Base-by-base conservation (phyloP, 2,797 vertebrate species). In the Craterocephalus amniculus region DNA sequence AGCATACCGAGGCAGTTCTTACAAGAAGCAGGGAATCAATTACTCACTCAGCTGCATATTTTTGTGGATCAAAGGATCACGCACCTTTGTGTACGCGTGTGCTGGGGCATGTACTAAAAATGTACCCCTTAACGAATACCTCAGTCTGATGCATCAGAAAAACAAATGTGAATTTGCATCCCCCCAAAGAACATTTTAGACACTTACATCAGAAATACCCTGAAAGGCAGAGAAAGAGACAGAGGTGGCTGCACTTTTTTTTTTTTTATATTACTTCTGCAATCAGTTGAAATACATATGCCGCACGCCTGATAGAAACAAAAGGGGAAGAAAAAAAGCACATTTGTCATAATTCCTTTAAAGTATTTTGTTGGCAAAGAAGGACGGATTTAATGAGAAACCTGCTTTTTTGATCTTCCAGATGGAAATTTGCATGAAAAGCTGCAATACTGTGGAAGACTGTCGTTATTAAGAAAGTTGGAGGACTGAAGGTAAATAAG, bases 61-160 rank as follows among this genome's bases (percentile, higher is more conserved):
- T 88, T 76, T 14, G 43, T 54, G 79, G 87, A 90, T 91, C 86
- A 91, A 91, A 91, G 87, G 74, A 72, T 83, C 64, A 38, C 63
- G 66, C 76, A 87, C 84, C 88, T 88, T 89, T 89, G 77, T 81
- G 66, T 31, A 68, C 70, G 45, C 0, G 49, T 60, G 72, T 36
- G 72, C 68, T 2, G 64, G 83, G 89, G 79, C 78, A 70, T 80
- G 82, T 78, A 68, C 84, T 90, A 87, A 88, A 91, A 89, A 89
- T 83, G 84, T 63, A 70, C 71, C 82, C 49, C 79, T 84, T 87
- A 85, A 86, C 76, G 56, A 88, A 82, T 1, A 70, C 66, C 68
- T 71, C 51, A 2, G 72, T 64, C 59, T 72, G 66, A 87, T 72
- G 57, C 45, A 72, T 81, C 66, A 63, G 70, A 64, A 78, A 79